phyloP scores from a whole-genome alignment of 2,113 vertebrate genomes.

The Damaliscus lunatus region DNA sequence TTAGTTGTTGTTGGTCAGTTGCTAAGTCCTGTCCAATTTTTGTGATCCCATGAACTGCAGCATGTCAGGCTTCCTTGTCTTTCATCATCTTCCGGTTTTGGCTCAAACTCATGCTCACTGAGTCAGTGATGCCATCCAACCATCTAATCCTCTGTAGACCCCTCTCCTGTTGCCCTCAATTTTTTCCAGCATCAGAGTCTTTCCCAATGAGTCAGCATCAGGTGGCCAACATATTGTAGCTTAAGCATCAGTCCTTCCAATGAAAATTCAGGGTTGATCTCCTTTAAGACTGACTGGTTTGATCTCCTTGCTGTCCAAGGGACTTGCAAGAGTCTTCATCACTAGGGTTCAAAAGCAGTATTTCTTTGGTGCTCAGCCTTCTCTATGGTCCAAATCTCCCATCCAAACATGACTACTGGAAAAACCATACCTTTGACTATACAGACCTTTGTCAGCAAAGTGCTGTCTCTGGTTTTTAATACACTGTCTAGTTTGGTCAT shows the following conservation, averaged over 20 bases:
- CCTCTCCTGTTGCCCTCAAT: neutral
- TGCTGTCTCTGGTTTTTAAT: neutral
- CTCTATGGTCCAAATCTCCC: neutral
- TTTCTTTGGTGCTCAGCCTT: neutral
- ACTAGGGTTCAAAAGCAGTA: neutral
- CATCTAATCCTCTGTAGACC: neutral
- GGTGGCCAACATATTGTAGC: neutral
- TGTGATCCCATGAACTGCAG: neutral
- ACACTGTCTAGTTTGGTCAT: neutral
- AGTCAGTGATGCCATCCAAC: neutral
- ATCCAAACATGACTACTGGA: neutral
- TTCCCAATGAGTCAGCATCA: neutral
- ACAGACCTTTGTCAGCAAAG: neutral
- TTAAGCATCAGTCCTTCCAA: neutral
- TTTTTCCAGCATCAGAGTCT: neutral
- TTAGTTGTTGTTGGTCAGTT: neutral
- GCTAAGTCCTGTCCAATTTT: neutral
- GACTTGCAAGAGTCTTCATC: neutral
- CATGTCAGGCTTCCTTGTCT: neutral
- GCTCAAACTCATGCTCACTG: neutral
- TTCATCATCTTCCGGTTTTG: neutral
- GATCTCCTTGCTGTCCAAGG: neutral
- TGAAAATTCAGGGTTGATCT: neutral
- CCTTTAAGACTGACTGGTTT: neutral
- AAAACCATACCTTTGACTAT: neutral